Conservation (phyloP, 2,113 vertebrate species). For the Scatophagus argus region DNA sequence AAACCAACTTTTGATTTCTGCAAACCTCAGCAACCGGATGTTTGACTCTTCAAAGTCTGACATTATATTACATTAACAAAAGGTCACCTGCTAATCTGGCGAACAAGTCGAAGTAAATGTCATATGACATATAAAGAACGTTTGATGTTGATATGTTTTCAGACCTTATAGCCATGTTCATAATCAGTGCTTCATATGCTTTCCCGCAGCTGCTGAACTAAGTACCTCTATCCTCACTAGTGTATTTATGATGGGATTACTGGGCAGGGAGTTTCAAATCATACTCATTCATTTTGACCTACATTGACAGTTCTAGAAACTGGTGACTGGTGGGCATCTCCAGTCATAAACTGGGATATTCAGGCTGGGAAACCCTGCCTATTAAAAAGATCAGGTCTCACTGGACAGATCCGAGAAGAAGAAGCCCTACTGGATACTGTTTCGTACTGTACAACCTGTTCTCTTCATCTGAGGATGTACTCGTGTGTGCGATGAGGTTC, state of each 20-base stretch:
- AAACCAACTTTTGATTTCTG: neutral
- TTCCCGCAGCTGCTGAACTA: conserved; percentile 17
- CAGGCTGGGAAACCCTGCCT: neutral
- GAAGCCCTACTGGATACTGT: conserved; percentile 13
- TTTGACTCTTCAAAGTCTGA: neutral
- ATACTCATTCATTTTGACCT: neutral
- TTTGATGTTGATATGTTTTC: neutral
- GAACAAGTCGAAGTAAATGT: neutral
- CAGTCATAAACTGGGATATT: conserved; percentile 32
- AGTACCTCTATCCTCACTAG: conserved; percentile 6
- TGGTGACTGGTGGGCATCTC: neutral
- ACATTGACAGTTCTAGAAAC: neutral
- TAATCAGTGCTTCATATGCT: neutral
- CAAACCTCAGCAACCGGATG: neutral
- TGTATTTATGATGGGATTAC: conserved; percentile 25
- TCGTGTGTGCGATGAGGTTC: conserved; percentile 19
- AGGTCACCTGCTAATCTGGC: neutral
- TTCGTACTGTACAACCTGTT: conserved; percentile 65
- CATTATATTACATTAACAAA: neutral
- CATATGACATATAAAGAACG: neutral
- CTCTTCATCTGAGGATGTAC: conserved; percentile 14
- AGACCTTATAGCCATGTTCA: conserved; percentile 12
- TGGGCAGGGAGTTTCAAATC: conserved; percentile 3
- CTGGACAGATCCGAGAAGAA: neutral
- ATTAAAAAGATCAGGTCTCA: conserved; percentile 35